Base-by-base conservation (phyloP, 2,797 vertebrate genomes). In the Xiphorhynchus erythropygius region DNA sequence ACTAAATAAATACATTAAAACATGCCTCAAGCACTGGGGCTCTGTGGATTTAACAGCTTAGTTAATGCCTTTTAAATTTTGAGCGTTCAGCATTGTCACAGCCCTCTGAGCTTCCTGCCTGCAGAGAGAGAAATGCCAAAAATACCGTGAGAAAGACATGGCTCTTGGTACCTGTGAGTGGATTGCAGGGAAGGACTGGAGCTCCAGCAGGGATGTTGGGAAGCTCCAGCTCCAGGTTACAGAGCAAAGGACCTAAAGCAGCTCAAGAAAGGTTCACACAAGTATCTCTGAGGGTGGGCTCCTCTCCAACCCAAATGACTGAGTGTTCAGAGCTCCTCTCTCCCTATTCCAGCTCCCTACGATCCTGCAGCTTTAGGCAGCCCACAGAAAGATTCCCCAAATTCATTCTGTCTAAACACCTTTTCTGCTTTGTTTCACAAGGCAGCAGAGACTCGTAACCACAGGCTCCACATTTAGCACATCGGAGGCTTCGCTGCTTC, bases 231-330 rank as follows among this genome's bases (percentile, higher is more conserved):
- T 84, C 74, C 44, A 13, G 4, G 12, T 13, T n/a, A 9, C 5
- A 18, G 33, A 85, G 44, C 4, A 3, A 47, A 81, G 50, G 46
- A 62, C 56, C 39, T 50, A 28, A 21, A 84, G 27, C 19, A 69
- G 80, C 82, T 93, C 93, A 91, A 33, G 49, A n/a, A 67, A 90
- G 67, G 83, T 89, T 94, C 85, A 94, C 74, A 65, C 67, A 91
- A 93, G 69, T 22, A 88, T 42, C 86, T 87, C 41, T 4, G 16
- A 60, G 70, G 17, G 18, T 59, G 57, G 95, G 90, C 88, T 65
- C 9, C 27, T 52, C 64, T 93, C 90, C 92, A 94, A 49, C n/a
- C 27, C 86, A 92, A 92, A 84, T 55, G 53, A 32, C 46, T 13
- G 65, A 49, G 56, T 25, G 67, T 28, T 39, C 71, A 67, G 75